These are phyloP conservation scores for Furnarius figulus DNA, from an alignment of 2,113 vertebrate species.

Conservation along the genomic window DNA sequence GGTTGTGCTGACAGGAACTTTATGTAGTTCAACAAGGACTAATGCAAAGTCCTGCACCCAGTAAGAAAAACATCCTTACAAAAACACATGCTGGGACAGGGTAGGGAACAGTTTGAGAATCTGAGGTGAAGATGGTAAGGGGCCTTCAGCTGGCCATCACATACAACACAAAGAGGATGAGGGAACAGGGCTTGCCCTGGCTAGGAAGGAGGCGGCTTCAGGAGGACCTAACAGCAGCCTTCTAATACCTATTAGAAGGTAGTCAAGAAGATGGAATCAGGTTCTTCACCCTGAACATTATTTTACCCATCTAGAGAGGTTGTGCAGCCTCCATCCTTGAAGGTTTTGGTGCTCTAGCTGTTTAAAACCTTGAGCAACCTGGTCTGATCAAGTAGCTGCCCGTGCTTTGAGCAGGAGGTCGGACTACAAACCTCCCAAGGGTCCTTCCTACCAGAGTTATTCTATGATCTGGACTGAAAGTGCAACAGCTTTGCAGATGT, in stretches of 20 bases:
- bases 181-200: neutral
- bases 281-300: neutral
- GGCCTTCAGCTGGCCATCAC: neutral
- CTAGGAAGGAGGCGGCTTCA: neutral
- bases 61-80: neutral
- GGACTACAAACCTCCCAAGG: neutral
- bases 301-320: neutral
- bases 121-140: neutral
- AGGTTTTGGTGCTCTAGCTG: neutral
- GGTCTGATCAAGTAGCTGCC: neutral
- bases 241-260: neutral
- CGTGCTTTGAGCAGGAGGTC: neutral
- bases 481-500: neutral
- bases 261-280: neutral
- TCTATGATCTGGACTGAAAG: neutral
- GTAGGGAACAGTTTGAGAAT: neutral
- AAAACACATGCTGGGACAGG: neutral
- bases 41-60: neutral
- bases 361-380: neutral
- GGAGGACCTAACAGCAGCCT: neutral
- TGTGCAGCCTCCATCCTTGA: neutral
- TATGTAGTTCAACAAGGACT: neutral
- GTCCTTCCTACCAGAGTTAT: neutral
- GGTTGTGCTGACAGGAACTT: neutral
- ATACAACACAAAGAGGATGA: neutral